Evolutionary conservation across 2,888 invertebrate genomes (phyloP), one percentile per base, ranked within the genome.

Genomic region (Aquatica leii): DNA sequence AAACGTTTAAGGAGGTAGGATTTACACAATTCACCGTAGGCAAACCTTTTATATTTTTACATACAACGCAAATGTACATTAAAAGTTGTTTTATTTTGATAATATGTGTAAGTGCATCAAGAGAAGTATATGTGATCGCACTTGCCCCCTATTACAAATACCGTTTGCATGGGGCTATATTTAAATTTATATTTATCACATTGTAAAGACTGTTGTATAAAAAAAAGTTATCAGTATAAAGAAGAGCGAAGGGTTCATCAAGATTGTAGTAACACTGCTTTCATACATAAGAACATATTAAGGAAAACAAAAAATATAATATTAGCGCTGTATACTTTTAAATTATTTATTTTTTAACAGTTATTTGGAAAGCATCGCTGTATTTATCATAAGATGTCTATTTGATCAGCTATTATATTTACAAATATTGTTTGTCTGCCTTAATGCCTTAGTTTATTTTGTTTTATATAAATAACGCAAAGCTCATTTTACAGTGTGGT

Each of bases 121-220:
- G 24, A 6, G 24, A 24, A 24, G 6, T 4, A 24, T 24, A 24
- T 24, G 24, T 46, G 18, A n/a, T 17, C 1, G 46, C 46, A 46
- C 46, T 46, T 46, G 46, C 18, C 46, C 46, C 46, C 17, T n/a
- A 46, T 46, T 46, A 17, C 20, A 46, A 17, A 53, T 57, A 59
- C 35, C 40, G 54, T 64, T 58, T 56, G 69, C 72, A 71, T 73
- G 74, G 70, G 75, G 74, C 73, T 74, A 73, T 74, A 74, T 74
- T 65, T 65, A 58, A 65, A 65, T 65, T 65, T 65, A 65, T 61
- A 72, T 74, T 6, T 73, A 77, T 76, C 75, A 76, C 74, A 72
- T 69, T 76, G 72, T 76, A 76, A 77, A 77, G 76, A 77, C 77
- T 77, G 76, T 74, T 71, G 70, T 71, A 74, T 71, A 73, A 69